Conservation (phyloP, 2,113 vertebrate genomes). For the Ceyx melanurus region DNA sequence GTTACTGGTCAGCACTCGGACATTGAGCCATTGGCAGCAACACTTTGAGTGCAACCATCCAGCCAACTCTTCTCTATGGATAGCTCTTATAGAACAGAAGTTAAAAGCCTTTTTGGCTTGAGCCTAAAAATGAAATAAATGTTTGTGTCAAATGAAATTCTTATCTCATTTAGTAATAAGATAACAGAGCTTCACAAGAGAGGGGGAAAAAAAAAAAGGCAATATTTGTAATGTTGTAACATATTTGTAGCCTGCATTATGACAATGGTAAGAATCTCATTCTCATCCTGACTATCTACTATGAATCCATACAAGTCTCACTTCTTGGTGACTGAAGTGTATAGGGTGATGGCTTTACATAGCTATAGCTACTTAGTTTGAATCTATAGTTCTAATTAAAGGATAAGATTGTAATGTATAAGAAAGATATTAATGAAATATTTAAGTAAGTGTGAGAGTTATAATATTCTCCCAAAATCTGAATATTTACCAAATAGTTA, state of each 20-base stretch:
- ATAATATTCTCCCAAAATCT: not conserved
- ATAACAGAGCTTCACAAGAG: not conserved
- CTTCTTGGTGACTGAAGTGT: not conserved
- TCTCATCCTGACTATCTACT: not conserved
- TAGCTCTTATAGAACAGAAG: not conserved
- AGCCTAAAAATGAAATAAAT: not conserved
- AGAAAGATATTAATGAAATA: not conserved
- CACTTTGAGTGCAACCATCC: not conserved
- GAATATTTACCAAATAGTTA: not conserved
- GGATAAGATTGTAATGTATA: not conserved
- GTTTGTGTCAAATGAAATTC: not conserved
- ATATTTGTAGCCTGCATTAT: not conserved
- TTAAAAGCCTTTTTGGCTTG: not conserved
- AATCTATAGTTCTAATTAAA: not conserved
- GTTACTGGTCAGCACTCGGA: not conserved
- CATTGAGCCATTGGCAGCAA: not conserved
- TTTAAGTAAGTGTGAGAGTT: not conserved
- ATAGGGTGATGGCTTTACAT: not conserved
- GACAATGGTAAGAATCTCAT: not conserved
- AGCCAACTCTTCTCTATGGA: not conserved
- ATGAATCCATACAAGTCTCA: not conserved
- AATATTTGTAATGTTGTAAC: not conserved
- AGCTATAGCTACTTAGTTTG: not conserved
- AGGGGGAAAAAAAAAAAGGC: not conserved
- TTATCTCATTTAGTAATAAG: not conserved